phyloP scores from a whole-genome alignment of 2,888 invertebrate genomes.

The Ceratothoa steindachneri region DNA sequence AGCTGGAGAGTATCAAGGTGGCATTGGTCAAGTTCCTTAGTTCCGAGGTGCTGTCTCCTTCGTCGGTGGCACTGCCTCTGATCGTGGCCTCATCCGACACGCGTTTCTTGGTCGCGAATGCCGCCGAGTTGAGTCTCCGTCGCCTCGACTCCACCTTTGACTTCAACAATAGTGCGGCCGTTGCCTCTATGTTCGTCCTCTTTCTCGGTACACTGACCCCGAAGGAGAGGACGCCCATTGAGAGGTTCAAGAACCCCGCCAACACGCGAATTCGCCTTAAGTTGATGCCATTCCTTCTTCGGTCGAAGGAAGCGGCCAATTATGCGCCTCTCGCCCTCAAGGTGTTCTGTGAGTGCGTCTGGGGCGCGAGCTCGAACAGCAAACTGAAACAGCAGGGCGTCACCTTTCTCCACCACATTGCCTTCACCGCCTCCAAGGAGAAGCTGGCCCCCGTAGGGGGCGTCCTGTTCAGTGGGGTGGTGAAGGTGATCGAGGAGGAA shows the following conservation, averaged over 20 bases:
- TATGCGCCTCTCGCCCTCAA: conserved; percentile 58
- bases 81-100: conserved; percentile 85
- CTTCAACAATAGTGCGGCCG: conserved; percentile 67
- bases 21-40: conserved; percentile 77
- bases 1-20: conserved; percentile 76
- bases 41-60: conserved; percentile 69
- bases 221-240: conserved; percentile 51
- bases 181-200: conserved; percentile 71
- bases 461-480: conserved; percentile 67
- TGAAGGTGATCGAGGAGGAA: conserved; percentile 57
- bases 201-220: conserved; percentile 64
- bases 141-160: conserved; percentile 62
- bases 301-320: conserved; percentile 54
- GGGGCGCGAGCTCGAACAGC: conserved; percentile 75
- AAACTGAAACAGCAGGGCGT: conserved; percentile 75
- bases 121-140: conserved; percentile 78
- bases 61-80: conserved; percentile 69
- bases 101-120: conserved; percentile 79
- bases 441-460: conserved; percentile 65
- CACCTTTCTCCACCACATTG: conserved; percentile 72
- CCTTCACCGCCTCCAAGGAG: conserved; percentile 67
- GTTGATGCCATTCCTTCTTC: conserved; percentile 74
- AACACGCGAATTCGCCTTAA: conserved; percentile 79
- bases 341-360: conserved; percentile 82
- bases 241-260: conserved; percentile 71